Conservation (phyloP, 2,113 vertebrate species). For the Melanerpes formicivorus region DNA sequence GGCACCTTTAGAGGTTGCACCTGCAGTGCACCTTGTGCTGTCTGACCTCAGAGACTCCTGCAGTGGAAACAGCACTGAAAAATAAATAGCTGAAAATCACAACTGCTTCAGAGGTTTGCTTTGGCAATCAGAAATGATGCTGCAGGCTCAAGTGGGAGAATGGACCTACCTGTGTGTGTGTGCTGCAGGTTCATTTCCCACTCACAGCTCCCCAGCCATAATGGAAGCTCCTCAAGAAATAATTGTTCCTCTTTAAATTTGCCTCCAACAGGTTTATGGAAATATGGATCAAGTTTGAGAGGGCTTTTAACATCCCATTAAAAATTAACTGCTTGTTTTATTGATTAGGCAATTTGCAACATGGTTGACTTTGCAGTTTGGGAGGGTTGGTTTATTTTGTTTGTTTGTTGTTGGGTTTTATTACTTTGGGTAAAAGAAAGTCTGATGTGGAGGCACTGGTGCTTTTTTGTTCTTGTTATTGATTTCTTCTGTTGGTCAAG, state of each 20-base stretch:
- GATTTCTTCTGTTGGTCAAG: background rate
- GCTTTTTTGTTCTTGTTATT: too few species aligned
- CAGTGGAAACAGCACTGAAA: background rate
- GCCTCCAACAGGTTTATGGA: conserved; percentile 50
- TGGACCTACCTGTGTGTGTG: background rate
- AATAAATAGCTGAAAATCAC: background rate
- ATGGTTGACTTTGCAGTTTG: conserved; percentile 20
- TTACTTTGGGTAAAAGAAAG: background rate
- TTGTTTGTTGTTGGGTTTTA: background rate
- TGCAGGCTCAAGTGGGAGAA: background rate
- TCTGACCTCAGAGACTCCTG: background rate
- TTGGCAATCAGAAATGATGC: background rate
- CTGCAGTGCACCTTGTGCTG: background rate
- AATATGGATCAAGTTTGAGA: conserved; percentile 66
- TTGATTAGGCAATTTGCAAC: conserved; percentile 47
- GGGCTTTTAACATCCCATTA: conserved; percentile 69
- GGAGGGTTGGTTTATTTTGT: background rate
- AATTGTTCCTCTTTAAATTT: conserved; percentile 36
- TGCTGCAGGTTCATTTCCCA: background rate
- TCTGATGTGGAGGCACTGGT: background rate
- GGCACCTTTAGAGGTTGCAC: background rate
- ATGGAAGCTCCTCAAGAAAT: conserved; percentile 30
- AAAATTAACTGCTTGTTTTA: conserved; percentile 65
- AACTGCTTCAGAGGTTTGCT: background rate
- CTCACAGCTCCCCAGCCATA: background rate